A percentile compares a stretch with the other conserved stretches of the same genome.
These are phyloP conservation scores for Typhlichthys subterraneus DNA, from an alignment of 2,797 vertebrate genomes.

Conservation along the genomic window DNA sequence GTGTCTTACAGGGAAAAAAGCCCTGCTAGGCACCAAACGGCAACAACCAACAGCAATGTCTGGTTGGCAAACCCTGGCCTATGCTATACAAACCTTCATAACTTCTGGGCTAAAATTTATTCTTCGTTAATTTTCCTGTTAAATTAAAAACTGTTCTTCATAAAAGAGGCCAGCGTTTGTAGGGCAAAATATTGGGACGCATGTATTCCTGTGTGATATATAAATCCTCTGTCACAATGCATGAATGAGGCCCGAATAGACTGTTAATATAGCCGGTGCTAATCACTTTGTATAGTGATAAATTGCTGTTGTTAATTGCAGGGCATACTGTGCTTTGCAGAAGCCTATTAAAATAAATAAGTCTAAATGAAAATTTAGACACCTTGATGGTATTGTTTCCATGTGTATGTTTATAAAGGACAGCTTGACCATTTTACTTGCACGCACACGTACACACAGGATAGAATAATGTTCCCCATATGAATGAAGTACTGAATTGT, in stretches of 20 bases:
- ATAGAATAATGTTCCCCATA: not conserved
- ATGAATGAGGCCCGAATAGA: too few species aligned
- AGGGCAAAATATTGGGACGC: too few species aligned
- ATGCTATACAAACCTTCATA: too few species aligned
- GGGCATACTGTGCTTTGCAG: not conserved
- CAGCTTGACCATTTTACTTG: not conserved
- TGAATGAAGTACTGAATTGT: too few species aligned
- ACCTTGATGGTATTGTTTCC: not conserved
- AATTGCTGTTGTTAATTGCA: not conserved
- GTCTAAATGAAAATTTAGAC: not conserved
- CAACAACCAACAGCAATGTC: too few species aligned
- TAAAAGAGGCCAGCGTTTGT: conserved; percentile 30
- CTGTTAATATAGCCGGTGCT: too few species aligned
- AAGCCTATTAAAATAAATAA: not conserved
- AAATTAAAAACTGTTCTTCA: conserved; percentile 57
- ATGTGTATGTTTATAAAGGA: not conserved
- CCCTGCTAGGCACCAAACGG: too few species aligned
- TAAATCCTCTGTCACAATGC: too few species aligned
- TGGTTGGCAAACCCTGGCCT: too few species aligned
- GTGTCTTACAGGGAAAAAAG: too few species aligned
- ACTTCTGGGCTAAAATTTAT: conserved; percentile 24
- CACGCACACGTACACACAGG: not conserved
- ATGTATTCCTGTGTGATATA: too few species aligned
- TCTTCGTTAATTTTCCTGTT: conserved; percentile 40
- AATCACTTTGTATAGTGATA: too few species aligned